A percentile compares a stretch with the other conserved stretches of the same genome.
phyloP scores from a whole-genome alignment of 2,113 vertebrate species.

The Microtus oregoni region DNA sequence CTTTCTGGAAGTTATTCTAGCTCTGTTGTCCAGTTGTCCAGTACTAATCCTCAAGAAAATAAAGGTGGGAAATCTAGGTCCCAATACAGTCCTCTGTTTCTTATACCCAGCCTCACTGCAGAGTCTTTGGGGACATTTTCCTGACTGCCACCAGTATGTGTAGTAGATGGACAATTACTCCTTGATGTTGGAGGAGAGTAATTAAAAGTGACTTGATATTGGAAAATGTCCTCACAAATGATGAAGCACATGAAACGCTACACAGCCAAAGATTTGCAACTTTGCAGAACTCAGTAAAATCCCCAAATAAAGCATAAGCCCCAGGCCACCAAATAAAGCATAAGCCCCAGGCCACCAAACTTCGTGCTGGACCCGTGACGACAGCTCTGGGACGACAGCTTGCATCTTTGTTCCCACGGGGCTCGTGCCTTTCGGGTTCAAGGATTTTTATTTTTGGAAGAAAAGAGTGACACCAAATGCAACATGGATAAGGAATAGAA shows the following conservation, averaged over 20 bases:
- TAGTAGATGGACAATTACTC: neutral
- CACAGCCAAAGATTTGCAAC: neutral
- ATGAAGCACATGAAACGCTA: neutral
- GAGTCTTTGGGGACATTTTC: neutral
- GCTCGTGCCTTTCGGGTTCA: slow-evolving; percentile 39
- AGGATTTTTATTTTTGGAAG: neutral
- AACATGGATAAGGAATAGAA: slow-evolving; percentile 48
- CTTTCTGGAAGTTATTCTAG: slow-evolving; percentile 30
- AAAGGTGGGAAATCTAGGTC: neutral
- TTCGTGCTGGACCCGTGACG: slow-evolving; percentile 24
- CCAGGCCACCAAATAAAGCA: neutral
- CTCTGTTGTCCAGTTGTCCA: neutral
- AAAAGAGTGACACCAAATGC: slow-evolving; percentile 44
- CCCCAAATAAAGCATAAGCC: slow-evolving; percentile 1
- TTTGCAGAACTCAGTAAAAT: neutral
- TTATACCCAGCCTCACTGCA: neutral
- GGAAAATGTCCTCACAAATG: neutral
- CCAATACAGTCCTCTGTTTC: neutral
- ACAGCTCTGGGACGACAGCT: slow-evolving; percentile 3
- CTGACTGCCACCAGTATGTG: neutral
- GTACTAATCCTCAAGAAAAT: slow-evolving; percentile 24
- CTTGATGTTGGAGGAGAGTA: neutral
- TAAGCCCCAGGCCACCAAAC: slow-evolving; percentile 24
- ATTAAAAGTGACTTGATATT: slow-evolving; percentile 45
- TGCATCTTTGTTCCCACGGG: slow-evolving; percentile 6